A percentile compares a stretch with the other conserved stretches of the same genome.
Evolutionary conservation across 2,113 vertebrate species (phyloP).

Genomic region (Misgurnus anguillicaudatus): DNA sequence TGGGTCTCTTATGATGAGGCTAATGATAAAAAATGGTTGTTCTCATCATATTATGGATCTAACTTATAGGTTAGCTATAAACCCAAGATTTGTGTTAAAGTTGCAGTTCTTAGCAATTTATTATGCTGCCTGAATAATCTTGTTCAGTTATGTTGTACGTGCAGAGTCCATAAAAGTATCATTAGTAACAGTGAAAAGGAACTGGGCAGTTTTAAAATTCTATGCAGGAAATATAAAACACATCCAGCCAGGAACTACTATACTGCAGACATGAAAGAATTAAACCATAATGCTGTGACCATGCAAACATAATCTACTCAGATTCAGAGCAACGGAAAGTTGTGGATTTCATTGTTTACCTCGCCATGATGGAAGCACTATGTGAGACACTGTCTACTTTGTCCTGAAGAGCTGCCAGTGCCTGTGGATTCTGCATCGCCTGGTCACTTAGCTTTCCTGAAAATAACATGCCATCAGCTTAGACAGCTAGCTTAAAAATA

Average conservation of each 20-base stretch:
- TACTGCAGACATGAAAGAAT: background rate
- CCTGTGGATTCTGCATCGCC: conserved; percentile 59
- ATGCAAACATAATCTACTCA: background rate
- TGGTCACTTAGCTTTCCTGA: conserved; percentile 57
- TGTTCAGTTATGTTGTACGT: no score
- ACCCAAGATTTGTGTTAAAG: no score
- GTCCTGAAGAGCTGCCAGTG: conserved; percentile 58
- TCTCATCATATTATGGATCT: background rate
- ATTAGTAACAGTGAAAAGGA: conserved; percentile 17
- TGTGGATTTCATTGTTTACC: conserved; percentile 45
- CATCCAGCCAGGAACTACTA: background rate
- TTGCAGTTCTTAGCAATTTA: no score
- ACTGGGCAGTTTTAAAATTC: conserved; percentile 5
- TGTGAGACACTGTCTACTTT: conserved; percentile 57
- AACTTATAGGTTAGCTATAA: background rate
- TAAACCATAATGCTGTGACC: background rate
- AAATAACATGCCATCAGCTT: conserved; percentile 7
- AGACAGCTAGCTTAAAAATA: background rate
- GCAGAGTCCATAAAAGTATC: background rate
- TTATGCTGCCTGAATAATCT: no score
- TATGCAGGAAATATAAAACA: conserved; percentile 6
- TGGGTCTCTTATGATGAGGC: no score
- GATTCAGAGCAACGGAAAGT: no score
- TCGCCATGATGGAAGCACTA: conserved; percentile 57
- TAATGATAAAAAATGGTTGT: no score